phyloP scores from a whole-genome alignment of 1,140 invertebrate species.

The Euborellia annulipes region DNA sequence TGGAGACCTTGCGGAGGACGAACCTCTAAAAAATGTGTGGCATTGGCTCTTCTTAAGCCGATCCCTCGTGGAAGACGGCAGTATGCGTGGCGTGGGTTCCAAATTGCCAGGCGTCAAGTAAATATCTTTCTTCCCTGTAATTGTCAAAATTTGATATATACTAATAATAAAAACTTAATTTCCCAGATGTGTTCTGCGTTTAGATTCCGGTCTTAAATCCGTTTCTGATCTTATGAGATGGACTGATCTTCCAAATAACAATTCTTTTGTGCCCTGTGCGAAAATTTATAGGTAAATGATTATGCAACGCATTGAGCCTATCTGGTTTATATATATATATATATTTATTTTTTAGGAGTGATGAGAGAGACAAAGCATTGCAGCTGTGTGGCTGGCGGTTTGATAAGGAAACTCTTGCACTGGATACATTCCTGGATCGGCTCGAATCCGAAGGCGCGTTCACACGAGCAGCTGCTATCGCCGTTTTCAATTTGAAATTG shows the following conservation, averaged over 20 bases:
- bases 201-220: slow-evolving; percentile 26
- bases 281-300: slow-evolving; percentile 27
- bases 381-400: slow-evolving; percentile 77
- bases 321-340: slow-evolving; percentile 1
- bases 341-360: slow-evolving; percentile 40
- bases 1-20: slow-evolving; percentile 13
- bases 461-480: slow-evolving; percentile 74
- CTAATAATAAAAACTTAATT: slow-evolving; percentile 9
- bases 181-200: slow-evolving; percentile 27
- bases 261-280: too few species aligned
- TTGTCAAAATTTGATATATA: slow-evolving; percentile 18
- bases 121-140: too few species aligned
- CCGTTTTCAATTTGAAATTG: slow-evolving; percentile 77
- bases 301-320: neutral
- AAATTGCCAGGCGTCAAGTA: slow-evolving; percentile 6
- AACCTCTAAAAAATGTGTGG: slow-evolving; percentile 41
- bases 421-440: slow-evolving; percentile 18
- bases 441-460: slow-evolving; percentile 31
- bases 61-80: slow-evolving; percentile 26
- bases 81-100: neutral
- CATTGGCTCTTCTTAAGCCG: slow-evolving; percentile 57
- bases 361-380: slow-evolving; percentile 60
- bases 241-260: too few species aligned
- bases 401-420: slow-evolving; percentile 39
- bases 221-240: too few species aligned